A percentile compares a stretch with the other conserved stretches of the same genome.
Evolutionary conservation across 2,888 invertebrate species (phyloP).

Genomic region (Aspidiotus destructor): DNA sequence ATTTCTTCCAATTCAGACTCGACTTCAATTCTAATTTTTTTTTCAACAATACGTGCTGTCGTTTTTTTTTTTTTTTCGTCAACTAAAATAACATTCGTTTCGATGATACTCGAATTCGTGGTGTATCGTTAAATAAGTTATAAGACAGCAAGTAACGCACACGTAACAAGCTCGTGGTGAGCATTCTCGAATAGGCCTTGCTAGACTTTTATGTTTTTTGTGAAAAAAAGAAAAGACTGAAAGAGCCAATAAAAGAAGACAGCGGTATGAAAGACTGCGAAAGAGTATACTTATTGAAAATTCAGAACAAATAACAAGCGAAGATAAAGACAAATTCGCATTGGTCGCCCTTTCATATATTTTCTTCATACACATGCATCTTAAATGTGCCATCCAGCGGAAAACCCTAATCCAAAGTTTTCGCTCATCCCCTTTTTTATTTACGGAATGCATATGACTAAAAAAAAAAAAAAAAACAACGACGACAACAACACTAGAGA

Average conservation of each 20-base stretch:
- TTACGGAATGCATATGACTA: neutral
- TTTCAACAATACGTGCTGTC: too few species aligned
- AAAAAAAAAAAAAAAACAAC: neutral
- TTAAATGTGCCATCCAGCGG: conserved; percentile 25
- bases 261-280: neutral
- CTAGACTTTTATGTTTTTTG: neutral
- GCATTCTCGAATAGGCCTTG: neutral
- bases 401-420: conserved; percentile 23
- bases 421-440: conserved; percentile 1
- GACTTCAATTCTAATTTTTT: too few species aligned
- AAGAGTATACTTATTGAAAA: conserved; percentile 13
- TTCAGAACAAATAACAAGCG: conserved; percentile 31
- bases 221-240: conserved; percentile 7
- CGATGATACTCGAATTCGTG: too few species aligned
- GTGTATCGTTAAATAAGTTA: too few species aligned
- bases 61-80: too few species aligned
- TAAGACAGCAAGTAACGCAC: neutral
- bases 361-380: conserved; percentile 20
- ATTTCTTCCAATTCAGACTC: too few species aligned
- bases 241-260: conserved; percentile 20
- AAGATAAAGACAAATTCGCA: conserved; percentile 22
- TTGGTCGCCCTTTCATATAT: conserved; percentile 9
- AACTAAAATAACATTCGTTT: too few species aligned
- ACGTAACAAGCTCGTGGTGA: neutral
- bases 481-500: neutral